Conservation (phyloP, 1,140 invertebrate species). For the Euura lappo region DNA sequence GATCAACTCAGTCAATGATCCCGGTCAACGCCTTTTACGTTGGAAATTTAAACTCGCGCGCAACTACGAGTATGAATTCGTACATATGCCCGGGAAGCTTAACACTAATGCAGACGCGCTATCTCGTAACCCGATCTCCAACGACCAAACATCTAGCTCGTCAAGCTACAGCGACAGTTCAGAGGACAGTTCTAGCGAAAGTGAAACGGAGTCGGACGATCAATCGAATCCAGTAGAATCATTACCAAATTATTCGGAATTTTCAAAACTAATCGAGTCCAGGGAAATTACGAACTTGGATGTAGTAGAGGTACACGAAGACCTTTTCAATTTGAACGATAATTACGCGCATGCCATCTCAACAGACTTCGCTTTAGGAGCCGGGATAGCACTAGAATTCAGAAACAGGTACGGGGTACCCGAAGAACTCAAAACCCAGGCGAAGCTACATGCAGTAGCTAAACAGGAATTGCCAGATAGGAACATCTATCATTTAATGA, state of each 20-base stretch:
- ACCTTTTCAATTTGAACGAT: neutral
- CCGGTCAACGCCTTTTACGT: slow-evolving; percentile 33
- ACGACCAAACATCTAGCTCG: neutral
- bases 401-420: neutral
- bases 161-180: neutral
- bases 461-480: neutral
- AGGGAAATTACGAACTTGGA: neutral
- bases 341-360: neutral
- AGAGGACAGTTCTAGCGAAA: neutral
- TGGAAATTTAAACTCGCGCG: slow-evolving; percentile 38
- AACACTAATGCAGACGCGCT: slow-evolving; percentile 43
- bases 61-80: slow-evolving; percentile 44
- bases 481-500: neutral
- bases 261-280: neutral
- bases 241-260: neutral
- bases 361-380: neutral
- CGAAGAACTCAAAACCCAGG: neutral
- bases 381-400: neutral
- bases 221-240: neutral
- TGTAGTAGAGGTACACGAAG: neutral
- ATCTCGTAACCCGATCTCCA: slow-evolving; percentile 27
- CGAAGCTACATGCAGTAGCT: neutral
- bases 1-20: slow-evolving; percentile 57
- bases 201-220: slow-evolving; percentile 18
- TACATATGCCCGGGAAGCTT: slow-evolving; percentile 31